Evolutionary conservation across 2,888 invertebrate species (phyloP), one percentile per base, ranked within the genome.

Genomic region (Acleris emargana): DNA sequence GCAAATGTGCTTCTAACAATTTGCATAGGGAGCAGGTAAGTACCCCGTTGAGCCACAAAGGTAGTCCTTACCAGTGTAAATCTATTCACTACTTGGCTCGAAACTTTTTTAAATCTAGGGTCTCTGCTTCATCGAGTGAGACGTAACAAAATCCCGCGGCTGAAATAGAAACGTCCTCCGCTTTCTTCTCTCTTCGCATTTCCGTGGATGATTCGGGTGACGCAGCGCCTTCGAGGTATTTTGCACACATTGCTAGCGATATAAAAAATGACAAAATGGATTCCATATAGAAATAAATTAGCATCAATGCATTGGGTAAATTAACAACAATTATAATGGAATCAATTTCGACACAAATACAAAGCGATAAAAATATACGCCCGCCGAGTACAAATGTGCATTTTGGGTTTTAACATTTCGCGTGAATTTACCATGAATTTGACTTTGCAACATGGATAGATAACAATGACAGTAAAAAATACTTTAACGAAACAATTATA

Each of bases 161-260:
- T 45, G 42, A 38, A 45, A 18, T 22, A 42, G n/a, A 53, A 16
- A 62, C 63, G 63, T 54, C 71, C 20, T 51, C 70, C 68, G 38
- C 38, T 13, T 11, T 68, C 68, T 58, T 16, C n/a, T 64, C 59
- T 67, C 66, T 59, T 54, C 58, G 42, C 75, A 77, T 79, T 82
- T 87, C 86, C 85, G 80, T 78, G 75, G 78, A 66, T 71, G 88
- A 88, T 89, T 91, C 90, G 91, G 89, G 91, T 89, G 87, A 87
- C 84, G 76, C 81, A 81, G 74, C 84, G 81, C 79, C 81, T 80
- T 71, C 73, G 81, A 82, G 86, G 83, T 83, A 80, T 81, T 87
- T 89, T 89, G 91, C 91, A 91, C 91, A 91, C 91, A 91, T 90
- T 89, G 90, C 89, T 90, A 88, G 88, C 83, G 84, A 87, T 88